A percentile compares a stretch with the other conserved stretches of the same genome.
phyloP scores from a whole-genome alignment of 2,888 invertebrate genomes.

The Idaea aversata region DNA sequence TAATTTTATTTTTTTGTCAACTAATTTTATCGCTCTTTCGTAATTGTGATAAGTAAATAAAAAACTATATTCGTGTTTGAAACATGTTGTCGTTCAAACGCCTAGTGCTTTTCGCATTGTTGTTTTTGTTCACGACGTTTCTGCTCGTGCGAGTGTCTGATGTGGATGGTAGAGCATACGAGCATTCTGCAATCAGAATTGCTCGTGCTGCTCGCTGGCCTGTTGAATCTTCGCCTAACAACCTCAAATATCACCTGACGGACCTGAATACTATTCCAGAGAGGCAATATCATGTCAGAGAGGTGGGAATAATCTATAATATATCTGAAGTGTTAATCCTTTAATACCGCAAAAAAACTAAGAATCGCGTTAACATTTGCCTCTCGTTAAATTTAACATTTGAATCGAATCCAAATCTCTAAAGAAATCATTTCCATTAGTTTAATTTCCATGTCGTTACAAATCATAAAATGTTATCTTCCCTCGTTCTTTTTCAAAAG shows the following conservation, averaged over 20 bases:
- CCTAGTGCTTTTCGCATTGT: constrained; percentile 35
- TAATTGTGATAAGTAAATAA: not conserved
- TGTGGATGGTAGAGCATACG: constrained; percentile 21
- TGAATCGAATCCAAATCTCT: not conserved
- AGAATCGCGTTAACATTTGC: too few species aligned
- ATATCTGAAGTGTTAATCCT: not conserved
- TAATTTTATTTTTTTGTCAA: not conserved
- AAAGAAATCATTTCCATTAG: constrained; percentile 7
- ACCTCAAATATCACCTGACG: constrained; percentile 4
- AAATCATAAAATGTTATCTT: constrained; percentile 45
- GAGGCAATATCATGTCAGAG: constrained; percentile 26
- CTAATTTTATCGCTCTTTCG: not conserved
- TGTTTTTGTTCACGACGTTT: constrained; percentile 37
- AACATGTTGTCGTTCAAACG: constrained; percentile 29
- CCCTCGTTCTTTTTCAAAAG: constrained; percentile 49
- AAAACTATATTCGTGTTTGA: not conserved
- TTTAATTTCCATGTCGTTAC: constrained; percentile 25
- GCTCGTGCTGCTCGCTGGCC: constrained; percentile 24
- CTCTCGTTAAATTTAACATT: not conserved
- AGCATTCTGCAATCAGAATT: constrained; percentile 26
- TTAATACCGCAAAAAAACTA: too few species aligned
- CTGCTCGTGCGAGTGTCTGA: constrained; percentile 40
- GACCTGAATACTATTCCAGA: constrained; percentile 13
- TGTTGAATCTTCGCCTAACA: not conserved
- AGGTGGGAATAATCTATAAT: constrained; percentile 25